Evolutionary conservation across 1,140 invertebrate species (phyloP), one percentile per base, ranked within the genome.

Genomic region (Chionoecetes opilio): DNA sequence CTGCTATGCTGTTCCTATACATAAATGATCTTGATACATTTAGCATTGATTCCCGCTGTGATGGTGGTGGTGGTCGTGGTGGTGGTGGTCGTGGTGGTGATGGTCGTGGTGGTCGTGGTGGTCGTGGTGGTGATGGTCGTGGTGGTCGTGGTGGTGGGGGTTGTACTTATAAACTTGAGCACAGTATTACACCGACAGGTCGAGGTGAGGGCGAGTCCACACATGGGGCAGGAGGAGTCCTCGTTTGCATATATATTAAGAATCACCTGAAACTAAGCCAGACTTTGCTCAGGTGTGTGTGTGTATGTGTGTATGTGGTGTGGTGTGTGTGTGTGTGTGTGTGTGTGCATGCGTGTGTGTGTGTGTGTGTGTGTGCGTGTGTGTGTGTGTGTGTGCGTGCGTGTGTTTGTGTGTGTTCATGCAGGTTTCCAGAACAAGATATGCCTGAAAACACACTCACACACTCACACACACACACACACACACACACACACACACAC

Each of bases 181-280:
- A 75, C 63, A 5, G 63, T 75, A 75, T 75, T 75, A 75, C 63
- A 75, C 63, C 21, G 21, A 3, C 63, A 75, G 63, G 63, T 6
- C 21, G 63, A 5, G 63, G 63, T n/a, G 46, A 53, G 63, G 63
- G 63, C 63, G 86, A 37, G 86, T 88, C 86, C 86, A 88, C 38
- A 88, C 38, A 38, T 8, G 34, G 17, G 84, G 32, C 35, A n/a
- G 35, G 32, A n/a, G 86, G 86, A 41, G 35, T 35, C 86, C 35
- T 88, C 86, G 86, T 88, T 88, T 88, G 86, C 86, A 88, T 88
- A 88, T 88, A 88, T 88, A 88, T 88, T 88, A 37, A 38, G 38
- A 41, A 88, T 88, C 86, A 88, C 38, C 86, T 88, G 86, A 41
- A 38, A 75, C 63, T 26, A 21, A 75, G 63, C 63, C 63, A n/a